Conservation (phyloP, 2,797 vertebrate species). For the Xiphorhynchus erythropygius region DNA sequence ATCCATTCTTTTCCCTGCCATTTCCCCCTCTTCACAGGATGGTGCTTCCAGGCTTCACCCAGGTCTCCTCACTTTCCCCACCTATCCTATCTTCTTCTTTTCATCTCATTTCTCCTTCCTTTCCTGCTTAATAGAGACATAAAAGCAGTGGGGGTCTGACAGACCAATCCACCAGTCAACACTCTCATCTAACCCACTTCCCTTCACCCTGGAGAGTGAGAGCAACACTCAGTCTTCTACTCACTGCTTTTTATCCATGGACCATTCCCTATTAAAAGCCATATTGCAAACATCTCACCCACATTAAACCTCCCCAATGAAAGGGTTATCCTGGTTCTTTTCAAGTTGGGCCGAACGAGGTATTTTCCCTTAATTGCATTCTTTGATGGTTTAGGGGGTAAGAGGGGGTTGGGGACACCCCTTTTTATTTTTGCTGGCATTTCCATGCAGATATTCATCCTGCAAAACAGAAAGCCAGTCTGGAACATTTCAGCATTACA, state of each 20-base stretch:
- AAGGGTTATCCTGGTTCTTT: not conserved
- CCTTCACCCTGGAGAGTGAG: not conserved
- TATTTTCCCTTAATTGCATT: not conserved
- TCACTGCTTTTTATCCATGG: not conserved
- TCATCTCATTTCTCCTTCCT: not conserved
- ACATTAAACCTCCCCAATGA: not conserved
- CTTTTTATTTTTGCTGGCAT: not conserved
- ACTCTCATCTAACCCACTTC: not conserved
- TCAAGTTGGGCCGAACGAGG: not conserved
- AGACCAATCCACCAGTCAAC: not conserved
- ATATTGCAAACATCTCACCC: not conserved
- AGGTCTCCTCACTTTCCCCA: not conserved
- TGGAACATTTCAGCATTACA: not conserved
- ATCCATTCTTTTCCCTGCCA: not conserved
- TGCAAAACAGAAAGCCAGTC: not conserved
- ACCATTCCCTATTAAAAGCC: not conserved
- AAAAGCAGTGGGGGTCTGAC: not conserved
- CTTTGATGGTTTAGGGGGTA: not conserved
- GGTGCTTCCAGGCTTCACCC: not conserved
- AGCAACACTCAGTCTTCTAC: not conserved
- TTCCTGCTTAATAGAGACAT: not conserved
- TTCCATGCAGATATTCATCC: not conserved
- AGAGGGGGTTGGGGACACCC: fast-evolving
- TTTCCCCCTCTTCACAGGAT: not conserved
- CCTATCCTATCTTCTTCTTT: not conserved